Evolutionary conservation across 2,888 invertebrate genomes (phyloP).

Genomic region (Chamaedrilus cognettii): DNA sequence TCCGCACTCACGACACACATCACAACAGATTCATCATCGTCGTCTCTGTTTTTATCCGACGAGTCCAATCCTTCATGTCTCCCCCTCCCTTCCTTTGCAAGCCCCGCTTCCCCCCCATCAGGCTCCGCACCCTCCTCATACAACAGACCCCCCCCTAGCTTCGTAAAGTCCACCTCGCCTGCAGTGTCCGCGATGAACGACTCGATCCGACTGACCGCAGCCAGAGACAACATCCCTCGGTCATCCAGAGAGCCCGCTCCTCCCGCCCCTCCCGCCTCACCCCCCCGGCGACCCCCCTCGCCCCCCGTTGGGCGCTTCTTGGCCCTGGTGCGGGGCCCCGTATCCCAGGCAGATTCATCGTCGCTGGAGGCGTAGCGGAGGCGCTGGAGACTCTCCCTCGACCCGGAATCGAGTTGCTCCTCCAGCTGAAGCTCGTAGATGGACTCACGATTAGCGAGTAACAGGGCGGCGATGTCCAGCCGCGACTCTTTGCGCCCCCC

Average conservation of each 20-base stretch:
- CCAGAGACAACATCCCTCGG: not conserved
- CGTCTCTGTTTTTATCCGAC: too few relatives aligned
- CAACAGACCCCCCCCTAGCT: not conserved
- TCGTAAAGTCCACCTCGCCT: not conserved
- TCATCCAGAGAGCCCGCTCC: too few relatives aligned
- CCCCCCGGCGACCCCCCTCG: not conserved
- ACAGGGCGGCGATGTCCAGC: slow-evolving; percentile 12
- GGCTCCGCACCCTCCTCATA: too few relatives aligned
- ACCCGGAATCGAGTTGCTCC: slow-evolving; percentile 46
- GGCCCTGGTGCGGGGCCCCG: slow-evolving; percentile 3
- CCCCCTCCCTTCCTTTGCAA: too few relatives aligned
- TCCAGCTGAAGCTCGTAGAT: slow-evolving; percentile 56
- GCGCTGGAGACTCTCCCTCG: slow-evolving; percentile 11
- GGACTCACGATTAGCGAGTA: slow-evolving; percentile 43
- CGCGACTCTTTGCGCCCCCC: not conserved
- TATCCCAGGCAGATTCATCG: slow-evolving; percentile 21
- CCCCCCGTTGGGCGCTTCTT: not conserved
- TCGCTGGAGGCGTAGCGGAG: slow-evolving; percentile 18
- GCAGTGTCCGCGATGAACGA: not conserved
- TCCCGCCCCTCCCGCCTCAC: not conserved
- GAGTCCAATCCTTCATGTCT: too few relatives aligned
- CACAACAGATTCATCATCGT: too few relatives aligned
- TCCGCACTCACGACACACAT: too few relatives aligned
- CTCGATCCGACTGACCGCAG: slow-evolving; percentile 4
- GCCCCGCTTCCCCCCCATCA: too few relatives aligned